Evolutionary conservation across 1,140 invertebrate species (phyloP), one percentile per base, ranked within the genome.

Genomic region (Armadillidium nasatum): DNA sequence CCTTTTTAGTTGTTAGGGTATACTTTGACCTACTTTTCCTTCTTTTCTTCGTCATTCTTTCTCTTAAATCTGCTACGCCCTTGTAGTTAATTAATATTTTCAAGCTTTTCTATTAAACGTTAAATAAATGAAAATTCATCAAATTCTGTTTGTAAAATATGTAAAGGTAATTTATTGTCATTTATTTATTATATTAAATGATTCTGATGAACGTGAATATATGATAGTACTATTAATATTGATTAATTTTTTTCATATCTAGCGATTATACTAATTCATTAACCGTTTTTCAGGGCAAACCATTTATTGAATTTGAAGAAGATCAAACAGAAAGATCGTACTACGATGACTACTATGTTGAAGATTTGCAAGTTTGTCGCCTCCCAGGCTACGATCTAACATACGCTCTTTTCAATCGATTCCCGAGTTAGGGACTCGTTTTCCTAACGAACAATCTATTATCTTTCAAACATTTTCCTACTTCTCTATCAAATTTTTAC

Each of bases 271-370:
- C 6, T 33, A 33, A 6, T 75, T 46, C n/a, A 13, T 73, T 23
- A 10, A 9, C 13, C 13, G 60, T 46, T n/a, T 74, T 45, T 21
- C 73, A 79, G 77, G 33, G 2, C 33, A 60, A 60, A 15, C 11
- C 50, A 15, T 60, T 19, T 4, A 60, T 60, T 7, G 50, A 19
- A 60, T 15, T 7, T n/a, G 75, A 81, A 23, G 79, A 80, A 21
- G 79, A 73, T 21, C 73, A 71, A 13, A 77, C 66, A 66, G 75
- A 75, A 45, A 76, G 77, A 10, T 76, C 79, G 0, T 74, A 78
- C 44, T 80, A 76, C 44, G 33, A 46, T n/a, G 76, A 80, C 71
- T 80, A 73, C 69, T 72, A 78, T 43, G 79, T 80, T 73, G 76
- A 75, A 68, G 76, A 81, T 44, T n/a, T 76, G 10, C 74, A 76